Evolutionary conservation across 2,888 invertebrate species (phyloP).

Genomic region (Leucophora obtusa): DNA sequence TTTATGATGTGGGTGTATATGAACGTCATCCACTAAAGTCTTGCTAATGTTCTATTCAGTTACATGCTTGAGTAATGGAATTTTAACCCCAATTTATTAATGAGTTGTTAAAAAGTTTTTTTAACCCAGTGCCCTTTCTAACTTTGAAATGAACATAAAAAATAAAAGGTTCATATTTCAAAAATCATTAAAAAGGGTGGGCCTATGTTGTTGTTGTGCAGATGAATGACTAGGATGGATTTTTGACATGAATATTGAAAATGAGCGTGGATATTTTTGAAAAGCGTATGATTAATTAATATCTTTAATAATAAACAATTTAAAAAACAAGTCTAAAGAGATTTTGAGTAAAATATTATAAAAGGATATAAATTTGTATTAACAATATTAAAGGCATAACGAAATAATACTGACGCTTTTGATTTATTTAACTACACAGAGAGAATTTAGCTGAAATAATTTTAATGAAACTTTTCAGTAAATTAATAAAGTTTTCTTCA

Average conservation of each 20-base stretch:
- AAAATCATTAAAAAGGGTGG: constrained; percentile 51
- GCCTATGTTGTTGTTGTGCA: background rate
- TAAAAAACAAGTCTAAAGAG: background rate
- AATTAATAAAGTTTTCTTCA: no score
- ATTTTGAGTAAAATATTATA: no score
- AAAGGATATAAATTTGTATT: no score
- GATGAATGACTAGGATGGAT: constrained; percentile 10
- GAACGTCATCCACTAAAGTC: background rate
- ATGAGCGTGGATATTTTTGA: constrained; percentile 18
- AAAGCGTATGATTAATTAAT: constrained; percentile 50
- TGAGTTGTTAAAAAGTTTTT: constrained; percentile 57
- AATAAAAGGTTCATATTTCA: constrained; percentile 48
- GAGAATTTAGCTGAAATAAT: no score
- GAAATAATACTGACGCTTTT: background rate
- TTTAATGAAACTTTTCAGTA: no score
- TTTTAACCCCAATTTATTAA: constrained; percentile 68
- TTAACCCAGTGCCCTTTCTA: constrained; percentile 39
- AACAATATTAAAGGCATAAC: background rate
- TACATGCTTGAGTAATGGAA: constrained; percentile 52
- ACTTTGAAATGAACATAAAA: background rate
- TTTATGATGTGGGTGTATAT: constrained; percentile 43
- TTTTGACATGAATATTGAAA: constrained; percentile 39
- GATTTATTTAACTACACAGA: no score
- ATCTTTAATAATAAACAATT: constrained; percentile 18
- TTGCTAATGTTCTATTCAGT: background rate